Conservation (phyloP, 2,113 vertebrate species). For the Damaliscus lunatus region DNA sequence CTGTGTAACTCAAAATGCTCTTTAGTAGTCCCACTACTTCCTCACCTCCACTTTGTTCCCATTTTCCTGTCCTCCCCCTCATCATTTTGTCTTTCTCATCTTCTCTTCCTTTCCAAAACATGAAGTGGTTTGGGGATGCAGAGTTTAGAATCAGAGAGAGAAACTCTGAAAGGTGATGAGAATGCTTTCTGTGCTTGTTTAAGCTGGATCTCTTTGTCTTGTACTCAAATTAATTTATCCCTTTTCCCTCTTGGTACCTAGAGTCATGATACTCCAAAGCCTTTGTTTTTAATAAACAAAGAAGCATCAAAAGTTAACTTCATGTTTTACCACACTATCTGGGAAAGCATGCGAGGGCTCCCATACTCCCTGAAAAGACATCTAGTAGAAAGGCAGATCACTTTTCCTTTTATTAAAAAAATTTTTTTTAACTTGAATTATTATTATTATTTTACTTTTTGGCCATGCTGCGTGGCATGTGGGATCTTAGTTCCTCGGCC, state of each 20-base stretch:
- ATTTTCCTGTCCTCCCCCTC: not conserved
- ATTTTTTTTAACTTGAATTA: not conserved
- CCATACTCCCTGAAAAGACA: not conserved
- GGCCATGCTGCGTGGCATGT: not conserved
- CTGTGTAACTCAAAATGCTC: not conserved
- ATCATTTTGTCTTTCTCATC: not conserved
- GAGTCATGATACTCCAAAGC: not conserved
- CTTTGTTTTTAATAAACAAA: not conserved
- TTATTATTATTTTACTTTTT: not conserved
- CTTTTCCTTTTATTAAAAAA: not conserved
- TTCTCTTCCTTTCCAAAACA: not conserved
- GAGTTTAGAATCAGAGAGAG: not conserved
- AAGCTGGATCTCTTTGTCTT: not conserved
- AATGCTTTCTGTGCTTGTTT: not conserved
- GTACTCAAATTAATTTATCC: not conserved
- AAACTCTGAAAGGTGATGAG: not conserved
- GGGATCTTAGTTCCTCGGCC: not conserved
- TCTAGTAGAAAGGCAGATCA: not conserved
- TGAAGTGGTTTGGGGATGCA: not conserved
- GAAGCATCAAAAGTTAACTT: not conserved
- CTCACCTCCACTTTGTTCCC: not conserved
- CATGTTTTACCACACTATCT: not conserved
- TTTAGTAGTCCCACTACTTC: not conserved
- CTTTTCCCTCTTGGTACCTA: not conserved
- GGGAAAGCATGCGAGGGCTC: not conserved